Evolutionary conservation across 2,113 vertebrate species (phyloP).

Genomic region (Pelecanoides urinatrix): DNA sequence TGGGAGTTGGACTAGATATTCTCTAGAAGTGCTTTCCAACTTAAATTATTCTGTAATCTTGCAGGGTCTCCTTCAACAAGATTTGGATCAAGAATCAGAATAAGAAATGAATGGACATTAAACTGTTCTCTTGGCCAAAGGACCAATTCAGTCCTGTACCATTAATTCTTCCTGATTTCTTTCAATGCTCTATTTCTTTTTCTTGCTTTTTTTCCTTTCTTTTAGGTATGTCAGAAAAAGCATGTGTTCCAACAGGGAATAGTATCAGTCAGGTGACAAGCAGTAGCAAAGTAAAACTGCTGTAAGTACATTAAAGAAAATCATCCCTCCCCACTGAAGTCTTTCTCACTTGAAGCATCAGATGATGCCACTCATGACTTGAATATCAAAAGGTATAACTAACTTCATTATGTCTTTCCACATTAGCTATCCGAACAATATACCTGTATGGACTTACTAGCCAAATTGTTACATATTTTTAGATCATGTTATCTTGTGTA

Average conservation of each 20-base stretch:
- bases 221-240: neutral
- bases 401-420: neutral
- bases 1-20: neutral
- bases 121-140: neutral
- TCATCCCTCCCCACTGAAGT: neutral
- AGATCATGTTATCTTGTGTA: neutral
- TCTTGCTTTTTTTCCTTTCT: neutral
- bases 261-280: neutral
- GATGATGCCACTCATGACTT: neutral
- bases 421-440: neutral
- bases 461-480: neutral
- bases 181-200: neutral
- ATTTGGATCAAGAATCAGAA: neutral
- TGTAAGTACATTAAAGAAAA: neutral
- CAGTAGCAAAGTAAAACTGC: neutral
- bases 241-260: neutral
- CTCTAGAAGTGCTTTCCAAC: neutral
- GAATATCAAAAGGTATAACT: neutral
- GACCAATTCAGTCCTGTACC: neutral
- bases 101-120: neutral
- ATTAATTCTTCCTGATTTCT: neutral
- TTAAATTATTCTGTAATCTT: too few relatives aligned
- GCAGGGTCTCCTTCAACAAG: neutral
- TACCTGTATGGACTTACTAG: neutral
- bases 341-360: neutral